Percentiles rank a stretch among this genome's conserved stretches.
phyloP scores from a whole-genome alignment of 2,888 invertebrate species.

The Chirona hameri region DNA sequence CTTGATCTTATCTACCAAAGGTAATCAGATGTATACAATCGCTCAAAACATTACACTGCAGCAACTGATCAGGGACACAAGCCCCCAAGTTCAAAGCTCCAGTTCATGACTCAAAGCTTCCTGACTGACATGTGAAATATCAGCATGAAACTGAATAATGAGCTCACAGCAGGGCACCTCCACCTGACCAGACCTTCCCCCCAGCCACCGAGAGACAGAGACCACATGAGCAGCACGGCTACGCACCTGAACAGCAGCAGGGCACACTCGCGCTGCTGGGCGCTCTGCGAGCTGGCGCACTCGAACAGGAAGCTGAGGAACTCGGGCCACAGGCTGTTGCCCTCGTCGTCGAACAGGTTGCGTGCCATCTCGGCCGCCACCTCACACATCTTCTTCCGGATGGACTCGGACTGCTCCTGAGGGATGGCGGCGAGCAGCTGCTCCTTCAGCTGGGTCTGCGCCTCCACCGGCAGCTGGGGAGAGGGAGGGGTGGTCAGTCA shows the following conservation, averaged over 20 bases:
- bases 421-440: conserved; percentile 81
- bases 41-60: too few relatives aligned
- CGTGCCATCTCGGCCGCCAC: conserved; percentile 93
- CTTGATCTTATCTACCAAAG: too few relatives aligned
- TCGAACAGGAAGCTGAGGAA: conserved; percentile 89
- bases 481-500: background rate
- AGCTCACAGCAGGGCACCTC: too few relatives aligned
- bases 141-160: too few relatives aligned
- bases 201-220: too few relatives aligned
- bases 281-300: conserved; percentile 78
- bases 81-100: too few relatives aligned
- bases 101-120: too few relatives aligned
- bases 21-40: too few relatives aligned
- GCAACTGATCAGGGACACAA: too few relatives aligned
- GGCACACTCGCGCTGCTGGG: conserved; percentile 85
- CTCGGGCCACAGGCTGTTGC: conserved; percentile 95
- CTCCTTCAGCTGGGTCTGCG: conserved; percentile 77
- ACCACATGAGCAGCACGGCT: background rate
- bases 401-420: conserved; percentile 70
- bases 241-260: conserved; percentile 88
- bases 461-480: conserved; percentile 66
- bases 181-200: too few relatives aligned
- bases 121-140: too few relatives aligned
- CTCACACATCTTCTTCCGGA: conserved; percentile 88
- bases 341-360: conserved; percentile 91